These are phyloP conservation scores for Saguinus midas DNA, from an alignment of 2,113 vertebrate genomes.

Conservation along the genomic window DNA sequence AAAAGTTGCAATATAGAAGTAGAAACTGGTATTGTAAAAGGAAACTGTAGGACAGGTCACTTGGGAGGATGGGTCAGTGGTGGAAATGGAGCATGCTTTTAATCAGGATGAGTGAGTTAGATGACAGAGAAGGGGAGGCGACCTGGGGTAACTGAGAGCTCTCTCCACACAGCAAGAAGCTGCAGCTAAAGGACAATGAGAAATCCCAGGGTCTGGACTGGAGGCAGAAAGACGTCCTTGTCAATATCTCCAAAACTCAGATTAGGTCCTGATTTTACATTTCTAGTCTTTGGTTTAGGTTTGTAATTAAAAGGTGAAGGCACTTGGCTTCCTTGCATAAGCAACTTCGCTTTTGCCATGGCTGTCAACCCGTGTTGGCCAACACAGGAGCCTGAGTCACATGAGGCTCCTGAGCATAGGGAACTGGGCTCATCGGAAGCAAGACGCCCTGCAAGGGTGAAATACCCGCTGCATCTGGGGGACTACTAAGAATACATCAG, in stretches of 20 bases:
- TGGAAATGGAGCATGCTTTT: not conserved
- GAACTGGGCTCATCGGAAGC: no score
- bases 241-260: not conserved
- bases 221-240: not conserved
- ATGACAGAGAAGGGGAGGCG: not conserved
- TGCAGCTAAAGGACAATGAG: not conserved
- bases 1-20: not conserved
- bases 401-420: rapidly evolving
- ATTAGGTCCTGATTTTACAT: not conserved
- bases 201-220: rapidly evolving
- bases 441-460: not conserved
- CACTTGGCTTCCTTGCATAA: not conserved
- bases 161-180: not conserved
- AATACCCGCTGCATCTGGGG: not conserved
- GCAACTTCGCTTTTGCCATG: not conserved
- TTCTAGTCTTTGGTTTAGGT: not conserved
- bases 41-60: not conserved
- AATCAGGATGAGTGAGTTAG: not conserved
- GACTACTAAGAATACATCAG: not conserved
- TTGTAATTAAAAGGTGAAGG: not conserved
- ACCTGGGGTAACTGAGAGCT: not conserved
- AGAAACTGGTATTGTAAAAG: not conserved
- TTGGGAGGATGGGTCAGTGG: not conserved
- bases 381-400: rapidly evolving
- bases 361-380: not conserved